A percentile compares a stretch with the other conserved stretches of the same genome.
These are phyloP conservation scores for Linnaemya vulpina DNA, from an alignment of 2,888 invertebrate genomes.

Conservation along the genomic window DNA sequence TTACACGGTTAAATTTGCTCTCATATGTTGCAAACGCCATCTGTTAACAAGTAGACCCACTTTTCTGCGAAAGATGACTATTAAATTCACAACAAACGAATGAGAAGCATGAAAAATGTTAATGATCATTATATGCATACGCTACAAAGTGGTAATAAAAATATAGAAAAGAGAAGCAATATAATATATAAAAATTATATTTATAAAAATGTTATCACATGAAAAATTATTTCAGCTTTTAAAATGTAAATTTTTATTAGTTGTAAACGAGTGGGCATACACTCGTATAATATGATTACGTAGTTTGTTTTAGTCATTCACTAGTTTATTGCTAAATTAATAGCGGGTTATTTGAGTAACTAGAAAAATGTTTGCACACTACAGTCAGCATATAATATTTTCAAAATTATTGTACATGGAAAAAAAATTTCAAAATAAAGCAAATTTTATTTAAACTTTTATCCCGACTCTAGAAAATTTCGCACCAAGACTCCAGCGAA, in stretches of 20 bases:
- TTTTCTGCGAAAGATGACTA: neutral
- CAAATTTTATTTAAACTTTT: too few relatives aligned
- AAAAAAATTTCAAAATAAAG: too few relatives aligned
- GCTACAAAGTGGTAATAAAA: conserved; percentile 1
- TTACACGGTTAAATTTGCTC: too few relatives aligned
- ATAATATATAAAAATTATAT: neutral
- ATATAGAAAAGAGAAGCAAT: too few relatives aligned
- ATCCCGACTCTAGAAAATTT: too few relatives aligned
- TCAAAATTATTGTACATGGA: too few relatives aligned
- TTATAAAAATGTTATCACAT: conserved; percentile 1
- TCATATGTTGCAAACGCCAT: neutral
- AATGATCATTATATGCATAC: conserved; percentile 53
- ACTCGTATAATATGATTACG: neutral
- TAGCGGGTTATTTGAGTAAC: neutral
- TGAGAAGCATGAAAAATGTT: conserved; percentile 36
- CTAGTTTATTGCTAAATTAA: neutral
- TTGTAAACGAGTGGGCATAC: neutral
- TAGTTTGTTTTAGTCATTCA: neutral
- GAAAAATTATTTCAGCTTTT: conserved; percentile 33
- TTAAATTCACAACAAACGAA: neutral
- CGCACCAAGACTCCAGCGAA: too few relatives aligned
- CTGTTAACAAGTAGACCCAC: neutral
- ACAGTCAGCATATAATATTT: too few relatives aligned
- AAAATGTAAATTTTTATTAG: neutral
- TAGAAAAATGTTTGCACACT: too few relatives aligned